These are phyloP conservation scores for Hyposmocoma kahamanoa DNA, from an alignment of 1,140 invertebrate genomes.

Conservation along the genomic window DNA sequence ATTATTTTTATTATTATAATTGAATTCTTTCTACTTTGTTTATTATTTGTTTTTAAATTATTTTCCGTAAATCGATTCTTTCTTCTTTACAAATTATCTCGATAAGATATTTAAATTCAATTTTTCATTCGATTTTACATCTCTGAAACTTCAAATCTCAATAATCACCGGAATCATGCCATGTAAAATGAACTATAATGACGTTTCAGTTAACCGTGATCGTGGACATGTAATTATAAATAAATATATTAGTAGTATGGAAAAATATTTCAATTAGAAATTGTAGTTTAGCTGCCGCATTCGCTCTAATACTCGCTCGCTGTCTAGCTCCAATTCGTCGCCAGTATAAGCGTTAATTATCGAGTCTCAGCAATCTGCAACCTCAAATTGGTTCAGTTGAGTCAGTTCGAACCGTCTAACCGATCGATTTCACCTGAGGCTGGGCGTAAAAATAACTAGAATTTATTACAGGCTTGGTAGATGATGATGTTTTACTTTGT, in stretches of 20 bases:
- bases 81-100: too few relatives aligned
- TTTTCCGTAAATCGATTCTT: too few relatives aligned
- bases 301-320: background rate
- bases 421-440: background rate
- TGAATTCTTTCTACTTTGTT: too few relatives aligned
- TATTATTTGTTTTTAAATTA: too few relatives aligned
- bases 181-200: background rate
- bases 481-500: background rate
- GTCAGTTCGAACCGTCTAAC: background rate
- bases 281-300: background rate
- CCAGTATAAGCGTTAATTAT: constrained; percentile 45
- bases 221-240: background rate
- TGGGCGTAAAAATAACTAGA: background rate
- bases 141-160: background rate
- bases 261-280: background rate
- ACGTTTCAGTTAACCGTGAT: background rate
- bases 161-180: background rate
- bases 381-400: constrained; percentile 33
- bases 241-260: background rate
- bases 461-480: background rate
- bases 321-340: constrained; percentile 9
- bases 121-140: too few relatives aligned
- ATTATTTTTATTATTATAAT: too few relatives aligned
- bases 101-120: too few relatives aligned
- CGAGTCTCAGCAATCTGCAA: constrained; percentile 39